These are phyloP conservation scores for Argynnis bischoffii DNA, from an alignment of 2,888 invertebrate species.

Conservation along the genomic window DNA sequence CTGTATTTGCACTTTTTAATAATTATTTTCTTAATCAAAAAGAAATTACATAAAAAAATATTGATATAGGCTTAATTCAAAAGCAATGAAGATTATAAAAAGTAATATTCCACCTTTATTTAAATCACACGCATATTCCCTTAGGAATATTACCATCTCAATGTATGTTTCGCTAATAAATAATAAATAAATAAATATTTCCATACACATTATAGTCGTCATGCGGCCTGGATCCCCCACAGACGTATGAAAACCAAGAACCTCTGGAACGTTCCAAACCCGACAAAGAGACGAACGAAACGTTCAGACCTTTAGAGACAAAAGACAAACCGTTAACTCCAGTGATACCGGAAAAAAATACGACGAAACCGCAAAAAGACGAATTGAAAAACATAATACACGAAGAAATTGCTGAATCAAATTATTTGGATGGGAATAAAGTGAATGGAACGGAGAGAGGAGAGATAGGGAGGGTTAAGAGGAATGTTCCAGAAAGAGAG, in stretches of 20 bases:
- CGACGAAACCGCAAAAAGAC: slow-evolving; percentile 54
- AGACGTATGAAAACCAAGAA: slow-evolving; percentile 70
- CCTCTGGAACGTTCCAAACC: slow-evolving; percentile 61
- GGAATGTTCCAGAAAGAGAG: slow-evolving; percentile 38
- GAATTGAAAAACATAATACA: slow-evolving; percentile 57
- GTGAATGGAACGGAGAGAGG: slow-evolving; percentile 50
- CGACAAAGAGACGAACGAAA: slow-evolving; percentile 69
- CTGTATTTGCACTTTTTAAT: too few species aligned
- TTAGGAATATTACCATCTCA: too few species aligned
- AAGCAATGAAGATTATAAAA: too few species aligned
- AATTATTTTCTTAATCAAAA: too few species aligned
- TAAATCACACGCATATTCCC: too few species aligned
- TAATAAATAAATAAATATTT: too few species aligned
- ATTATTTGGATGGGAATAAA: slow-evolving; percentile 58
- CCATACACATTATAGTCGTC: slow-evolving; percentile 54
- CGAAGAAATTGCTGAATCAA: slow-evolving; percentile 64
- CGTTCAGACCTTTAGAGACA: slow-evolving; percentile 57
- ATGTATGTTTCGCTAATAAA: too few species aligned
- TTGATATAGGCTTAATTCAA: too few species aligned
- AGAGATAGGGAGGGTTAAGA: slow-evolving; percentile 39
- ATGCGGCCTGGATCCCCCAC: slow-evolving; percentile 68
- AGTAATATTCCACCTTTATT: too few species aligned
- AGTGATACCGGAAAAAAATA: slow-evolving; percentile 58
- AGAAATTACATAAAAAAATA: too few species aligned
- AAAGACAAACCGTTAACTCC: slow-evolving; percentile 65